Conservation (phyloP, 2,888 invertebrate species). For the Zonitis immaculata region DNA sequence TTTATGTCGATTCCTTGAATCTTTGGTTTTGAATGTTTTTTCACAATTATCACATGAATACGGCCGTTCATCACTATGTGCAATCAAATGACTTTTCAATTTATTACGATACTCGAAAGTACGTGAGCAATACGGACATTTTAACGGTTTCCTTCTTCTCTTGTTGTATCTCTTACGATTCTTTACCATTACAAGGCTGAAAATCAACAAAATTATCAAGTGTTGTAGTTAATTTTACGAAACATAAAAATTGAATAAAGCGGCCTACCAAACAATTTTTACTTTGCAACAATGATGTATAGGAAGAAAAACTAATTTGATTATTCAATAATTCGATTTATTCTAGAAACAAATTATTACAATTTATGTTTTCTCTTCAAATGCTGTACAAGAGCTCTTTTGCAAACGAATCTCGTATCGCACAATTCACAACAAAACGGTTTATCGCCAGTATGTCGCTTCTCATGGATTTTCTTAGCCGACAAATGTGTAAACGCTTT, state of each 20-base stretch:
- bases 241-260: too few relatives aligned
- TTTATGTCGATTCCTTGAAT: slow-evolving; percentile 23
- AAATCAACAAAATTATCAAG: neutral
- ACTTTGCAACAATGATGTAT: too few relatives aligned
- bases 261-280: too few relatives aligned
- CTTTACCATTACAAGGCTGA: neutral
- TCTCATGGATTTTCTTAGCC: too few relatives aligned
- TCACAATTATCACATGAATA: slow-evolving; percentile 27
- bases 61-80: slow-evolving; percentile 53
- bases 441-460: too few relatives aligned
- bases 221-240: too few relatives aligned
- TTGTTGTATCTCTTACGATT: neutral
- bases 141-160: slow-evolving; percentile 1
- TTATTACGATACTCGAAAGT: slow-evolving; percentile 43
- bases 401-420: slow-evolving; percentile 51
- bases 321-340: too few relatives aligned
- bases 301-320: too few relatives aligned
- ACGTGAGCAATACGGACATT: slow-evolving; percentile 46
- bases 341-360: too few relatives aligned
- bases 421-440: slow-evolving; percentile 44
- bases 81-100: slow-evolving; percentile 52
- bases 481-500: too few relatives aligned
- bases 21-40: slow-evolving; percentile 27
- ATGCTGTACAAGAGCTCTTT: too few relatives aligned
- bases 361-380: too few relatives aligned